A percentile compares a stretch with the other conserved stretches of the same genome.
Conservation (phyloP, 2,888 invertebrate genomes). For the Drosophila greeni region DNA sequence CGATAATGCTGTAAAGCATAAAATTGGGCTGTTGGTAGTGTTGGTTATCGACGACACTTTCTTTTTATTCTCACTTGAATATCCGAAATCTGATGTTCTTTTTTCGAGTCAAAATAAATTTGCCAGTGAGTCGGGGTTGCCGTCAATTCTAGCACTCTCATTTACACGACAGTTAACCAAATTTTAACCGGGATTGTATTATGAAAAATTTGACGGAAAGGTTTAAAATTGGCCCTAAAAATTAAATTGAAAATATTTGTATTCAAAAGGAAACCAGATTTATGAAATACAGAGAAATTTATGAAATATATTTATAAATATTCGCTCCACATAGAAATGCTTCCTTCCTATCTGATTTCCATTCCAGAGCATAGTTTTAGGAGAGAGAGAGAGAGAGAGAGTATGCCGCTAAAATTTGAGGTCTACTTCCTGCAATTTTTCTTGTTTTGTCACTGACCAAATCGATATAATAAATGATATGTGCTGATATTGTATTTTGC, state of each 20-base stretch:
- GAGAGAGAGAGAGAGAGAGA: not conserved
- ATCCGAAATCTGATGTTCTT: not conserved
- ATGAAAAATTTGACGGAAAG: too few species aligned
- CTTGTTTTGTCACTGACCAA: slow-evolving; percentile 27
- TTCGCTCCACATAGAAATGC: not conserved
- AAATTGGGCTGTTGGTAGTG: too few species aligned
- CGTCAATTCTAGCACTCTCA: not conserved
- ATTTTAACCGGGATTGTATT: not conserved
- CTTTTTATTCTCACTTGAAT: not conserved
- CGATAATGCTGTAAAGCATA: too few species aligned
- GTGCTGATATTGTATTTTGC: slow-evolving; percentile 34
- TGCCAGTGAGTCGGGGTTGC: not conserved
- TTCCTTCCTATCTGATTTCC: not conserved
- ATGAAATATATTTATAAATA: not conserved
- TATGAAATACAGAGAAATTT: too few species aligned
- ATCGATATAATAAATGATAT: slow-evolving; percentile 50
- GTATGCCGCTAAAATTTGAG: slow-evolving; percentile 1
- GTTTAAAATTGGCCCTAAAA: too few species aligned
- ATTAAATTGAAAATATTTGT: too few species aligned
- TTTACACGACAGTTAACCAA: not conserved
- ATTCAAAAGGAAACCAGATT: too few species aligned
- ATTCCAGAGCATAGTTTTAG: not conserved
- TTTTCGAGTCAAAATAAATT: not conserved
- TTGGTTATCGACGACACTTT: too few species aligned
- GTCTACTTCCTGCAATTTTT: slow-evolving; percentile 11